Evolutionary conservation across 2,888 invertebrate genomes (phyloP).

Genomic region (Cerastis rubricosa): DNA sequence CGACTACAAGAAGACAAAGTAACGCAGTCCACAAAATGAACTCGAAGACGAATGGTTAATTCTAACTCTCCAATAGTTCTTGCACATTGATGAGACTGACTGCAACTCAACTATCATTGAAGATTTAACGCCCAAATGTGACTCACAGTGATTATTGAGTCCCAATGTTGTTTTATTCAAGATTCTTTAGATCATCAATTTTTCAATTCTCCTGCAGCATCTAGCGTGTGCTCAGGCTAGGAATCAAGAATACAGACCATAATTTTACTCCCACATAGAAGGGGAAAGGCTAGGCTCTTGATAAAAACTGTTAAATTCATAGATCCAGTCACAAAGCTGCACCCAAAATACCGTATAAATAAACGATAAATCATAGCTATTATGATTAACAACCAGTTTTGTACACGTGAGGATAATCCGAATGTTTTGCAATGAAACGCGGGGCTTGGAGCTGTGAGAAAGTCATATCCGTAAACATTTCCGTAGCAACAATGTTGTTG

Average conservation of each 20-base stretch:
- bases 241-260: neutral
- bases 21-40: neutral
- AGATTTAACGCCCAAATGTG: neutral
- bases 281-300: neutral
- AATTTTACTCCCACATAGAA: slow-evolving; percentile 1
- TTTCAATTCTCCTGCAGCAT: neutral
- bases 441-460: neutral
- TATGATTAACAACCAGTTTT: slow-evolving; percentile 11
- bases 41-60: no score
- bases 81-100: neutral
- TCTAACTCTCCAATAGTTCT: neutral
- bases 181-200: neutral
- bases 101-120: neutral
- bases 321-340: slow-evolving; percentile 23
- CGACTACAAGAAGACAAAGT: neutral
- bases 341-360: slow-evolving; percentile 8
- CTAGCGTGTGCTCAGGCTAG: neutral
- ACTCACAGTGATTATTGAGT: neutral
- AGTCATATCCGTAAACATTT: slow-evolving; percentile 26
- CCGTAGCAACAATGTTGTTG: slow-evolving; percentile 5
- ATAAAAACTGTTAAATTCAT: slow-evolving; percentile 10
- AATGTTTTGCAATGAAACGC: slow-evolving; percentile 5
- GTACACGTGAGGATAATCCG: slow-evolving; percentile 7
- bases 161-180: neutral
- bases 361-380: slow-evolving; percentile 3